phyloP scores from a whole-genome alignment of 2,888 invertebrate species.

The Oscheius sp. region DNA sequence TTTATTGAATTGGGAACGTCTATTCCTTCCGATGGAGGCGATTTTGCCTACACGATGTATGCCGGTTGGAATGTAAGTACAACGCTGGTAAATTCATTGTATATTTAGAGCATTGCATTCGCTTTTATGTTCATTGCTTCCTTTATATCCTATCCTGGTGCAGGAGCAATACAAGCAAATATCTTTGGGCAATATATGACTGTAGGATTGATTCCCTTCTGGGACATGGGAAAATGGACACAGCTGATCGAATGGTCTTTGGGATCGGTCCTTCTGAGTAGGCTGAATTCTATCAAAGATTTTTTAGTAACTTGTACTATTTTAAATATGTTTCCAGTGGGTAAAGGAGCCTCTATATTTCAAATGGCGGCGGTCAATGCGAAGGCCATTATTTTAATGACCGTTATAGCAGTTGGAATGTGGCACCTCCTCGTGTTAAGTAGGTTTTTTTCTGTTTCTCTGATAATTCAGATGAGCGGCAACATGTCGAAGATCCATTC shows the following conservation, averaged over 20 bases:
- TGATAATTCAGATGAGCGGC: not conserved
- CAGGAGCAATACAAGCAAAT: conserved; percentile 1
- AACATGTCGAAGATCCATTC: conserved; percentile 5
- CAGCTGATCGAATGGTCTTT: not conserved
- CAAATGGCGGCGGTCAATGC: conserved; percentile 12
- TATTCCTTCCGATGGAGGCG: conserved; percentile 74
- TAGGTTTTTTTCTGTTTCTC: not conserved
- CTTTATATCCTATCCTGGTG: conserved; percentile 16
- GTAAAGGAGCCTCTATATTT: conserved; percentile 14
- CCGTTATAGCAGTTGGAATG: not conserved
- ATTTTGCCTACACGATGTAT: conserved; percentile 31
- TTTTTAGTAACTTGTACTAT: conserved; percentile 8
- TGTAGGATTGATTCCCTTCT: not conserved
- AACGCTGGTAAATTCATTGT: too few relatives aligned
- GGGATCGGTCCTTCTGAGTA: not conserved
- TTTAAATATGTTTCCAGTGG: conserved; percentile 9
- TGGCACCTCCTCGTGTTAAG: conserved; percentile 1
- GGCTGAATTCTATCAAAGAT: not conserved
- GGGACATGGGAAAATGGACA: not conserved
- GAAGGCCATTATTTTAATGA: not conserved
- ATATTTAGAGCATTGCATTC: conserved; percentile 9
- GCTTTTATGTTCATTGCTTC: conserved; percentile 8
- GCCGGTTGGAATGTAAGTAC: conserved; percentile 28
- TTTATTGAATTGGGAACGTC: conserved; percentile 88
- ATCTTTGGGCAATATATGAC: conserved; percentile 25